Evolutionary conservation across 2,797 vertebrate species (phyloP).

Genomic region (Hafferia zeledoni): DNA sequence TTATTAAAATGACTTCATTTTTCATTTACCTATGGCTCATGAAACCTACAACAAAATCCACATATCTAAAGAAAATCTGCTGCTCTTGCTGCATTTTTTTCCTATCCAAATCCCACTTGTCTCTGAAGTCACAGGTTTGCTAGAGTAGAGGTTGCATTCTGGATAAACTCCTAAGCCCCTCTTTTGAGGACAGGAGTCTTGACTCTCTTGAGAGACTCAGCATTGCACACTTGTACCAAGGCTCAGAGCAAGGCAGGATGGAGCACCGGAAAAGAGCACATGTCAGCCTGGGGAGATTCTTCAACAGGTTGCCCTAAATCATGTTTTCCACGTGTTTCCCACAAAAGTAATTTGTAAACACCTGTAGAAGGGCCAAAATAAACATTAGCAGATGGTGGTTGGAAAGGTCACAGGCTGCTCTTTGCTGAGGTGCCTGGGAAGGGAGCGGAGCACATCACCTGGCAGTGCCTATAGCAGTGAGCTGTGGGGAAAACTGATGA

Average conservation of each 20-base stretch:
- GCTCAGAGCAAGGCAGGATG: neutral
- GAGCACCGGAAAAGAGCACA: neutral
- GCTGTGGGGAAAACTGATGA: neutral
- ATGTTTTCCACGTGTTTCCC: neutral
- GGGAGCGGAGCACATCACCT: neutral
- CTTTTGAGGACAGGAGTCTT: neutral
- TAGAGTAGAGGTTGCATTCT: neutral
- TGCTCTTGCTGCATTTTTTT: neutral
- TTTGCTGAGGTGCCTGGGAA: neutral
- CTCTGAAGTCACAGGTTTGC: neutral
- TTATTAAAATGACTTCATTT: constrained; percentile 11
- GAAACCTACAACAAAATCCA: neutral
- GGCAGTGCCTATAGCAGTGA: neutral
- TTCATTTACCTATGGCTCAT: neutral
- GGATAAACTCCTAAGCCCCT: neutral
- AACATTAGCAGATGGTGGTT: neutral
- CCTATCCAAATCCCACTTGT: neutral
- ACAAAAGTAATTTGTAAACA: neutral
- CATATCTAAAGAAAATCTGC: neutral
- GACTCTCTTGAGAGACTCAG: neutral
- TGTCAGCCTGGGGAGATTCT: neutral
- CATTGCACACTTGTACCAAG: accelerated
- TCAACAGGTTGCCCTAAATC: neutral
- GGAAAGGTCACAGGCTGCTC: neutral
- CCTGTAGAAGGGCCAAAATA: neutral